Base-by-base conservation (phyloP, 2,113 vertebrate species). In the Taurulus bubalis region DNA sequence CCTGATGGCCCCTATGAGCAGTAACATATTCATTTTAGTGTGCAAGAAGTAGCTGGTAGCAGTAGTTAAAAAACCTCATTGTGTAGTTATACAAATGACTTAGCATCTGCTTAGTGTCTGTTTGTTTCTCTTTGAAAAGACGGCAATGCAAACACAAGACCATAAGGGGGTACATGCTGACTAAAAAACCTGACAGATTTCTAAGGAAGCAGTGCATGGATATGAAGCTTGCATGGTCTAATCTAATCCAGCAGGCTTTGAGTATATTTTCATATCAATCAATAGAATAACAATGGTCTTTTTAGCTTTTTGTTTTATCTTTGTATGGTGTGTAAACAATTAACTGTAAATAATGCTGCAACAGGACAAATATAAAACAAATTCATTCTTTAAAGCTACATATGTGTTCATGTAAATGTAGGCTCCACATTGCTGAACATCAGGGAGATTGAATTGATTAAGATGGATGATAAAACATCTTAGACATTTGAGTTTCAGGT, bases 1-100 rank as follows among this genome's bases (percentile, higher is more conserved):
- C 63, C 40, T 82, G 59, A 73, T 77, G 85, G 73, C 30, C 40
- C 75, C 53, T 36, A 88, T 81, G 38, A 85, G 77, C 24, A 60
- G 51, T 3, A 63, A 60, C 28, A 24, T 40, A 49, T 65, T 53
- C 71, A 74, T 80, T 86, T 77, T 49, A 12, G 32, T 34, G 32
- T 68, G 6, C 30, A 42, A 45, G 36, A 14, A 62, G 34, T 12
- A 18, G 53, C 63, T 71, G 28, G 20, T 26, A 40, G 42, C 40
- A 38, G 32, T 64, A 5, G 26, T 51, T 66, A 8, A 28, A 69
- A 30, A 26, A 40, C 1, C 6, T 51, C 15, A 62, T 24, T 55
- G 60, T 59, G 28, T n/a, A n/a, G 47, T 53, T 18, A 15, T 24
- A 42, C 11, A 56, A 75, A 49, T 49, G 5, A 59, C 16, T 65